These are phyloP conservation scores for Sorex araneus DNA, from an alignment of 2,113 vertebrate species.

Conservation along the genomic window DNA sequence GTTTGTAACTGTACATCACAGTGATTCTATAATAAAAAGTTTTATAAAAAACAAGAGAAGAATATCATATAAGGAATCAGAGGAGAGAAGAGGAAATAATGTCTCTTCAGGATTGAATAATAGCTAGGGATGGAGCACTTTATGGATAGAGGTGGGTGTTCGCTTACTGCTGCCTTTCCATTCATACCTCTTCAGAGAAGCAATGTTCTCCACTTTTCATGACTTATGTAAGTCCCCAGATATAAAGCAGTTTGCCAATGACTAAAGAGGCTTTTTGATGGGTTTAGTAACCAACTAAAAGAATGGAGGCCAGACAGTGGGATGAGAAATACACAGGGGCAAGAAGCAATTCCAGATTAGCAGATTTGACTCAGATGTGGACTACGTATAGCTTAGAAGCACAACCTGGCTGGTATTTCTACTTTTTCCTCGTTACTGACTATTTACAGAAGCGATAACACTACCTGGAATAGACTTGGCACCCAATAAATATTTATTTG, in stretches of 20 bases:
- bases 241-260: neutral
- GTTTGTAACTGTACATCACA: no score
- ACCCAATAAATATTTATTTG: constrained; percentile 18
- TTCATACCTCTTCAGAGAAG: neutral
- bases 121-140: no score
- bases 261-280: neutral
- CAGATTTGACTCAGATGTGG: neutral
- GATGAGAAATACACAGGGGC: neutral
- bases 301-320: neutral
- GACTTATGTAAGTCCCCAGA: neutral
- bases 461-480: neutral
- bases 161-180: neutral
- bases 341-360: neutral
- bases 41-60: neutral
- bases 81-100: neutral
- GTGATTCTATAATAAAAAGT: no score
- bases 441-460: neutral
- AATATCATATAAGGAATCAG: neutral
- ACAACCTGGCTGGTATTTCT: neutral
- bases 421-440: neutral
- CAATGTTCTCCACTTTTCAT: neutral
- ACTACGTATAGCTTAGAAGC: neutral
- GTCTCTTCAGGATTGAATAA: neutral
- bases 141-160: neutral
- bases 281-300: neutral